A percentile compares a stretch with the other conserved stretches of the same genome.
Evolutionary conservation across 35 echinoderm and acorn worm genomes (phyloP).

Genomic region (Apostichopus parvimensis): DNA sequence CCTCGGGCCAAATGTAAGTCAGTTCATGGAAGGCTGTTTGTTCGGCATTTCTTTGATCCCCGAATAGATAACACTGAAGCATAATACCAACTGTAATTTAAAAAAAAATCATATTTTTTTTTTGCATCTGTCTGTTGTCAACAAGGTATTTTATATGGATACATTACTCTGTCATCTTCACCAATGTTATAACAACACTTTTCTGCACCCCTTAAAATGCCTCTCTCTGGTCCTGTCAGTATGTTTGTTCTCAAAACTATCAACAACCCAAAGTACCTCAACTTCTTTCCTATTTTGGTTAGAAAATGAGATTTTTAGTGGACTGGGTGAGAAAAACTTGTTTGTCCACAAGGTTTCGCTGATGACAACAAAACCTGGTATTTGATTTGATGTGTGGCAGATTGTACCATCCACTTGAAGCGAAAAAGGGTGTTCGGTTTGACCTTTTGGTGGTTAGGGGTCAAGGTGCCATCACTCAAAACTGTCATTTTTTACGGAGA

Average conservation of each 20-base stretch:
- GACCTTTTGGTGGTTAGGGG: neutral
- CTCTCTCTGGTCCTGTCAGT: neutral
- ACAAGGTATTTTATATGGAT: too few relatives aligned
- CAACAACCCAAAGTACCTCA: neutral
- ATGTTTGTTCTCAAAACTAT: conserved; percentile 14
- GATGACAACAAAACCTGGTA: conserved; percentile 1
- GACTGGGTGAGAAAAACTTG: neutral
- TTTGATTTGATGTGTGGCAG: conserved; percentile 14
- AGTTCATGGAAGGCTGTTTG: too few relatives aligned
- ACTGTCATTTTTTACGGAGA: neutral
- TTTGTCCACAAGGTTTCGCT: conserved; percentile 25
- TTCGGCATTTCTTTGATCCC: too few relatives aligned
- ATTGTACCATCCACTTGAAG: conserved; percentile 1
- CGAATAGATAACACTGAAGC: too few relatives aligned
- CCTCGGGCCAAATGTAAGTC: too few relatives aligned
- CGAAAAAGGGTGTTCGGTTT: neutral
- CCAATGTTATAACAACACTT: too few relatives aligned
- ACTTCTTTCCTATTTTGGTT: conserved; percentile 6
- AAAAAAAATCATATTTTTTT: too few relatives aligned
- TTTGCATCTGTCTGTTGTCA: too few relatives aligned
- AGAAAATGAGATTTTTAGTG: conserved; percentile 5
- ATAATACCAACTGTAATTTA: too few relatives aligned
- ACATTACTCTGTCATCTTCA: too few relatives aligned
- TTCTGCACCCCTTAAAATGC: neutral
- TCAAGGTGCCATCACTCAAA: conserved; percentile 23